phyloP scores from a whole-genome alignment of 2,797 vertebrate genomes.

The Peromyscus eremicus region DNA sequence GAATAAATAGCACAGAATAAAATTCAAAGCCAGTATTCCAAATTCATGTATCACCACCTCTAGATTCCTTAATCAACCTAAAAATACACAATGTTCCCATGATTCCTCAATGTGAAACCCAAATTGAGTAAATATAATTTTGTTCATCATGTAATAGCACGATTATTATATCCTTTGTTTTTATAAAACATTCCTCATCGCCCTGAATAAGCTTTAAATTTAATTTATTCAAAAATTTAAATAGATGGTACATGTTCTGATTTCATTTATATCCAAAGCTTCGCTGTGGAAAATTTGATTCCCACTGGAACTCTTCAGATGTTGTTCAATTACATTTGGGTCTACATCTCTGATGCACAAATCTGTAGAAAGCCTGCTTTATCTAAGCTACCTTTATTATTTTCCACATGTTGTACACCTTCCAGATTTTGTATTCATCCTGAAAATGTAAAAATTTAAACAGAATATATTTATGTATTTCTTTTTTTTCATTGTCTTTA shows the following conservation, averaged over 20 bases:
- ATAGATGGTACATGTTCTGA: not conserved
- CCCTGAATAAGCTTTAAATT: slow-evolving; percentile 22
- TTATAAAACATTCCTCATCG: not conserved
- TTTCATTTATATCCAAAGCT: not conserved
- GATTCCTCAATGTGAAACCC: not conserved
- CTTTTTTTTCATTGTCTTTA: slow-evolving; percentile 50
- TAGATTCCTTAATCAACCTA: not conserved
- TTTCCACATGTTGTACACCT: not conserved
- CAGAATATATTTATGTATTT: not conserved
- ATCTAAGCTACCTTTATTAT: slow-evolving; percentile 10
- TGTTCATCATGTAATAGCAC: not conserved
- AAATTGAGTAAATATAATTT: slow-evolving; percentile 15
- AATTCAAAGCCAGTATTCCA: not conserved
- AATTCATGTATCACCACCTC: not conserved
- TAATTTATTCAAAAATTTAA: slow-evolving; percentile 45
- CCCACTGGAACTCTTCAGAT: slow-evolving; percentile 22
- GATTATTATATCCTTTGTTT: slow-evolving; percentile 4
- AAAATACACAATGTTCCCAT: not conserved
- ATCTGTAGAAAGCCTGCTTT: not conserved
- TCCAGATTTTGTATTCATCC: not conserved
- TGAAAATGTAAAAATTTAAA: not conserved
- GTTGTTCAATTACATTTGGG: not conserved
- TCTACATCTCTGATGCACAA: not conserved
- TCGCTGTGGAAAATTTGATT: not conserved
- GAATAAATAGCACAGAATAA: not conserved